phyloP scores from a whole-genome alignment of 2,888 invertebrate species.

The Fragum fragum region DNA sequence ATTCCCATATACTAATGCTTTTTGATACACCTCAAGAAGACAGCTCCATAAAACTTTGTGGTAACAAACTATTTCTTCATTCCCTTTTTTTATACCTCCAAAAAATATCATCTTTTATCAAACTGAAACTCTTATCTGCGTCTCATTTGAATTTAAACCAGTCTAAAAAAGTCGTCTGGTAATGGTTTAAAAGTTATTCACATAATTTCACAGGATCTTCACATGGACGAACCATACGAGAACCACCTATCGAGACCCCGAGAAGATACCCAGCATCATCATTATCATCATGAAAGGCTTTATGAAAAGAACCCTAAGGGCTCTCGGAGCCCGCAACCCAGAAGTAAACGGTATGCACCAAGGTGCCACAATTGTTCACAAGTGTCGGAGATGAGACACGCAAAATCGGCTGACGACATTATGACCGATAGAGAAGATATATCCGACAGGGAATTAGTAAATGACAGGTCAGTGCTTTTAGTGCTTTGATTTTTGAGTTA shows the following conservation, averaged over 20 bases:
- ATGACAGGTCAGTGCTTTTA: not conserved
- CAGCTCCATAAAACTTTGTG: too few relatives aligned
- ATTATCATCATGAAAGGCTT: not conserved
- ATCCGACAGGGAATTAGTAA: not conserved
- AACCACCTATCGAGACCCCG: not conserved
- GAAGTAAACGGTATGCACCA: not conserved
- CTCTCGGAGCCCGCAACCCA: not conserved
- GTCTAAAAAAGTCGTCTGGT: too few relatives aligned
- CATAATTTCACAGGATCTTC: too few relatives aligned
- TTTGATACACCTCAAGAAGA: too few relatives aligned
- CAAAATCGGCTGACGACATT: conserved; percentile 11
- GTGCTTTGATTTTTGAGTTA: not conserved
- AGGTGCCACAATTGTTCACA: not conserved
- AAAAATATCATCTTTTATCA: too few relatives aligned
- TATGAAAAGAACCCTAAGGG: conserved; percentile 2
- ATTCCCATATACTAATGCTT: too few relatives aligned
- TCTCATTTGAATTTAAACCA: too few relatives aligned
- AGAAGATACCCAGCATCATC: not conserved
- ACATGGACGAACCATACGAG: conserved; percentile 10
- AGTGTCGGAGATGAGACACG: not conserved
- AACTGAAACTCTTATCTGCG: too few relatives aligned
- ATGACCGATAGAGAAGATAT: not conserved
- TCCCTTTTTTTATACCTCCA: too few relatives aligned
- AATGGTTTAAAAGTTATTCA: too few relatives aligned
- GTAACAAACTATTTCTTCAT: too few relatives aligned